A percentile compares a stretch with the other conserved stretches of the same genome.
These are phyloP conservation scores for Actinia tenebrosa DNA, from an alignment of 64 coral and sea anemone species.

Conservation along the genomic window DNA sequence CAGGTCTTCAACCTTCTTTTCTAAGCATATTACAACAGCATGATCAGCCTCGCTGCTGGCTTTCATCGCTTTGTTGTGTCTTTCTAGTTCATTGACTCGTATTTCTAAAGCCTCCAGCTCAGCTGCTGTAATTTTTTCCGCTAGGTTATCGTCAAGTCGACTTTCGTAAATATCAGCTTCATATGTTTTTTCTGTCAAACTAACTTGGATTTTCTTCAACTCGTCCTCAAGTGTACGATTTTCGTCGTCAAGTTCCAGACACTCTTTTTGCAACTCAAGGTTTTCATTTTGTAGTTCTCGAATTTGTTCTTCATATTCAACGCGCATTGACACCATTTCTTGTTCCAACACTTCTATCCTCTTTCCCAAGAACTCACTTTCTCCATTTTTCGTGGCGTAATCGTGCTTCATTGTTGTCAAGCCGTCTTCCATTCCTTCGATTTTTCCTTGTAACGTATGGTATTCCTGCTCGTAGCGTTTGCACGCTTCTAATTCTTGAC, in stretches of 20 bases:
- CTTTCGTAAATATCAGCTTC: background rate
- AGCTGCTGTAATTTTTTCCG: slow-evolving; percentile 27
- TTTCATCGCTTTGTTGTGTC: slow-evolving; percentile 55
- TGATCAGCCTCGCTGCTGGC: slow-evolving; percentile 71
- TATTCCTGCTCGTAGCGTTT: slow-evolving; percentile 62
- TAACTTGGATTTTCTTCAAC: background rate
- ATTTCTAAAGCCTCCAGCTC: slow-evolving; percentile 57
- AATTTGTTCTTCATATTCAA: slow-evolving; percentile 72
- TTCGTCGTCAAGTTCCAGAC: slow-evolving; percentile 71
- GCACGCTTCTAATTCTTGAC: slow-evolving; percentile 45
- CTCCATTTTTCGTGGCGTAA: slow-evolving; percentile 85
- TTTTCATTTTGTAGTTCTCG: slow-evolving; percentile 77
- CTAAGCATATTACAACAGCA: slow-evolving; percentile 57
- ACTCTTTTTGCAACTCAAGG: slow-evolving; percentile 63
- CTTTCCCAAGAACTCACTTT: slow-evolving; percentile 72
- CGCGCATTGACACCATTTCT: slow-evolving; percentile 67
- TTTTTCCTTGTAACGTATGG: slow-evolving; percentile 48
- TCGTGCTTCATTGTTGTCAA: slow-evolving; percentile 69
- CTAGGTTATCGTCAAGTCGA: slow-evolving; percentile 16
- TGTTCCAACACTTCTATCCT: slow-evolving; percentile 68
- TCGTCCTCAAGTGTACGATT: slow-evolving; percentile 61
- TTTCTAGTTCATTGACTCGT: slow-evolving; percentile 64
- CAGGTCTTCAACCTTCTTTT: slow-evolving; percentile 65
- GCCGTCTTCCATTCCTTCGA: slow-evolving; percentile 61
- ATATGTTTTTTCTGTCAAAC: background rate